phyloP scores from a whole-genome alignment of 1,140 invertebrate genomes.

The Drosophila parabipectinata region DNA sequence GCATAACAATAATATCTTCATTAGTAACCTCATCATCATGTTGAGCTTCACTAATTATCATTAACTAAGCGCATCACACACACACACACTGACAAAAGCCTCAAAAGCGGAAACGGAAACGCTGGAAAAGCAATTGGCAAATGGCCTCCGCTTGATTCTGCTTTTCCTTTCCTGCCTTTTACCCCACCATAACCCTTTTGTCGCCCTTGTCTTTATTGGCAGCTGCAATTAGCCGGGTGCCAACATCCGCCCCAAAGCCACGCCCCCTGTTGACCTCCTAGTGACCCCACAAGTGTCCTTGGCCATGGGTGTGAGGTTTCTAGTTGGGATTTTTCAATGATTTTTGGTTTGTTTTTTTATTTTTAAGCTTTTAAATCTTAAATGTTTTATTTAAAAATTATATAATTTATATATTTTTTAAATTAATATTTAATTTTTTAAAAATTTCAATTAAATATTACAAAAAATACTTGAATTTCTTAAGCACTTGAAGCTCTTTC shows the following conservation, averaged over 20 bases:
- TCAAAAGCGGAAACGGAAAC: conserved; percentile 64
- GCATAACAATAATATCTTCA: conserved; percentile 51
- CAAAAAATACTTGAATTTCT: too few relatives aligned
- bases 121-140: conserved; percentile 75
- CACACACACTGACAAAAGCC: conserved; percentile 18
- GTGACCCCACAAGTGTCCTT: conserved; percentile 2
- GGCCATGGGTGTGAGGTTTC: background rate
- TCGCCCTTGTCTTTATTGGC: conserved; percentile 41
- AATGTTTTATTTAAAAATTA: too few relatives aligned
- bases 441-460: too few relatives aligned
- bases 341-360: background rate
- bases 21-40: conserved; percentile 18
- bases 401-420: too few relatives aligned
- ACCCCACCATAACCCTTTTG: background rate
- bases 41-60: conserved; percentile 24
- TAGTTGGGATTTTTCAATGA: background rate
- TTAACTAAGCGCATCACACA: conserved; percentile 47
- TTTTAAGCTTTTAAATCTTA: background rate
- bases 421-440: too few relatives aligned
- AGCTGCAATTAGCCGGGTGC: conserved; percentile 59
- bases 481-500: too few relatives aligned
- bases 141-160: conserved; percentile 38
- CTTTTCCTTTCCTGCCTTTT: background rate
- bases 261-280: conserved; percentile 2
- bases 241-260: conserved; percentile 32